Conservation (phyloP, 2,113 vertebrate species). For the Misgurnus anguillicaudatus region DNA sequence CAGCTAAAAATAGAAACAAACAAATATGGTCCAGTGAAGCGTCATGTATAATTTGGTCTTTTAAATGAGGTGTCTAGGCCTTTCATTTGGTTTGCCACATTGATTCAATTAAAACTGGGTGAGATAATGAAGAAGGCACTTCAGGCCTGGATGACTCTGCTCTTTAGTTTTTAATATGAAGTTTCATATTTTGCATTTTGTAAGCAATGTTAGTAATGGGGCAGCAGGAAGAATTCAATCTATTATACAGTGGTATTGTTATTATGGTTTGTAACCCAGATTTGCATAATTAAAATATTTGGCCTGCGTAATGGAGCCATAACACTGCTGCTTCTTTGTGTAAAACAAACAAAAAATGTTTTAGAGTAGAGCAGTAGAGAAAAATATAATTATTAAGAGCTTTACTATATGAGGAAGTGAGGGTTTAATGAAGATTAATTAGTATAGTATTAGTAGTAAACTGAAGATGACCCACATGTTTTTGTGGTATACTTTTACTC, state of each 20-base stretch:
- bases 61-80: slow-evolving; percentile 20
- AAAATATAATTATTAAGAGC: too few relatives aligned
- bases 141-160: slow-evolving; percentile 22
- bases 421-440: too few relatives aligned
- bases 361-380: too few relatives aligned
- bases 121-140: slow-evolving; percentile 33
- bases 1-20: slow-evolving; percentile 45
- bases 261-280: not conserved
- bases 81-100: slow-evolving; percentile 27
- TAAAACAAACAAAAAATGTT: not conserved
- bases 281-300: not conserved
- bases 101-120: slow-evolving; percentile 32
- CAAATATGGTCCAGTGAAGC: slow-evolving; percentile 35
- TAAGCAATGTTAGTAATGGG: slow-evolving; percentile 15
- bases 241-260: not conserved
- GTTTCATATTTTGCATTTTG: slow-evolving; percentile 20
- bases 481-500: not conserved
- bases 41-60: slow-evolving; percentile 20
- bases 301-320: not conserved
- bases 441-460: too few relatives aligned
- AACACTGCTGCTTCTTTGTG: not conserved
- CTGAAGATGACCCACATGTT: not conserved
- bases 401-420: too few relatives aligned
- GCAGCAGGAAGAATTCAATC: slow-evolving; percentile 4
- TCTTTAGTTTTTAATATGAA: slow-evolving; percentile 18